Base-by-base conservation (phyloP, 2,888 invertebrate genomes). In the Latrodectus hesperus region DNA sequence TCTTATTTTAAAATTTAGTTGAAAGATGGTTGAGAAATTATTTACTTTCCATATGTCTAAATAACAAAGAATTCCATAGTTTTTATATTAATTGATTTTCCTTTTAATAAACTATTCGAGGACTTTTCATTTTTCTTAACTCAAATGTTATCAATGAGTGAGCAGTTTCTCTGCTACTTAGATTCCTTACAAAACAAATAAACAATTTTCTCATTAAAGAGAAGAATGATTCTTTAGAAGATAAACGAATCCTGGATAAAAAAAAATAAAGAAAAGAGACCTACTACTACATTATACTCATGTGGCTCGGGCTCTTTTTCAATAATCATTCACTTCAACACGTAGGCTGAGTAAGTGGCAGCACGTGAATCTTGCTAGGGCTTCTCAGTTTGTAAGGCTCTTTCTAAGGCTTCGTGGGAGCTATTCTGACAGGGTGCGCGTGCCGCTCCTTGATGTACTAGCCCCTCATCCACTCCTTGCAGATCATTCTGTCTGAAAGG, bases 361-460 rank as follows among this genome's bases (percentile, higher is more conserved):
- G 11, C n/a, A 55, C 17, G 10, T 83, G 75, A 22, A 75, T 74
- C 75, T 83, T 83, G 74, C 14, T 74, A 55, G 82, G 82, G 82
- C 82, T 83, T 83, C 82, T 16, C 82, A 55, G 82, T 70, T 79
- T 81, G 74, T 74, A 81, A 60, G 67, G 65, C 52, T 49, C 70
- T 70, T 83, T 83, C 70, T 83, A 83, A 38, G 82, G 82, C 82
- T 83, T 83, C 80, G 72, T 52, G n/a, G 73, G 64, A 64, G 51
- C 72, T 55, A 60, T 60, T 71, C 26, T 81, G 81, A 81, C 82
- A 83, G 53, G 51, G 65, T 26, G 51, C 75, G 82, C 75, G 82
- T 83, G 82, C 51, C 75, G 11, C 38, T 38, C 38, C 38, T 38
- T 38, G 5, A 1, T 68, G 22, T 17, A 4, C 26, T n/a, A 60